Evolutionary conservation across 1,140 invertebrate genomes (phyloP), one percentile per base, ranked within the genome.

Genomic region (Megalopta genalis): DNA sequence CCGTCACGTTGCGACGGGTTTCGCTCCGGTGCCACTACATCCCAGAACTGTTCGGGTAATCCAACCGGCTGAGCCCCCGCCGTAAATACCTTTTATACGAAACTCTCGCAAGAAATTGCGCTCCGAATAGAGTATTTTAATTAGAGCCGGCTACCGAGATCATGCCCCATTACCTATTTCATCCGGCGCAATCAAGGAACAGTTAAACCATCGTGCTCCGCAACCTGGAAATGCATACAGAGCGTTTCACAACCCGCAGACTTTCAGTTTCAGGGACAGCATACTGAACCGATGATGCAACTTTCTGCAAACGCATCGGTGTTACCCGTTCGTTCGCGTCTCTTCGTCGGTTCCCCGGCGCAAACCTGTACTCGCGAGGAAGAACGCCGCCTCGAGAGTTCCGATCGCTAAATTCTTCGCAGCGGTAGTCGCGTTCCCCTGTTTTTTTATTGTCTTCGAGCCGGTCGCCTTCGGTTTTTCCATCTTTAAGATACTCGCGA

Each of bases 1-100:
- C 64, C 84, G 82, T 85, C 69, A 74, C 69, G 69, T 77, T 74
- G 57, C 54, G 18, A n/a, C 60, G 59, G 10, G 65, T 80, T 49
- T 71, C 54, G 68, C 77, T 80, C 64, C 65, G 68, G 60, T 42
- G 39, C 23, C 25, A 46, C 49, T 62, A 75, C 62, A 72, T 67
- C 64, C 62, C 21, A 77, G 49, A 70, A 66, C 70, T 74, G 77
- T 46, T 64, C n/a, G 76, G 37, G 63, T 73, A 65, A 49, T 74
- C 23, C 23, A 32, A 46, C 52, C 32, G 25, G 39, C 6, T 23
- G 9, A 27, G 14, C 67, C 37, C 2, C 37, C n/a, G 12, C 49
- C 60, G 60, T 65, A 49, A 72, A 72, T 78, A 65, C 63, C 60
- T 8, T 65, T 63, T 32, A 37, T 32, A 60, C 37, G 1, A 14